These are phyloP conservation scores for Paramuricea clavata DNA, from an alignment of 92 coral and sea anemone species.

Conservation along the genomic window DNA sequence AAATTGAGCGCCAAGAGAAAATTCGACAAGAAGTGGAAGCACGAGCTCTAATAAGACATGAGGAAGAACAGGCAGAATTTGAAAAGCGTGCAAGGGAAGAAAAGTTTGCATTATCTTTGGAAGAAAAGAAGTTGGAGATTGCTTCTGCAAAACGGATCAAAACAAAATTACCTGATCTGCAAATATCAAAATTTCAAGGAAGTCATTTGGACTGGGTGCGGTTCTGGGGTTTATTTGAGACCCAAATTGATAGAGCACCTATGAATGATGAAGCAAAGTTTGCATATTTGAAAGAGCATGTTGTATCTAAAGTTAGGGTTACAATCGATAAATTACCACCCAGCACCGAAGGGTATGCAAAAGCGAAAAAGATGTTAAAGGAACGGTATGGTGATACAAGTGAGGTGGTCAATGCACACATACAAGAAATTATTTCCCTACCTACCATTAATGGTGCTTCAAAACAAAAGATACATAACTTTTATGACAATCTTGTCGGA, in stretches of 20 bases:
- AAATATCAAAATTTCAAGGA: background rate
- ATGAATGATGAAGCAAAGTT: background rate
- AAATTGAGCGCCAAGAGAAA: no score
- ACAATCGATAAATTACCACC: constrained; percentile 6
- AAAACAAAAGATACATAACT: background rate
- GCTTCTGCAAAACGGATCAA: background rate
- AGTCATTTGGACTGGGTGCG: constrained; percentile 1
- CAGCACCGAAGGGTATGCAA: no score
- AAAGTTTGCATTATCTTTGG: background rate
- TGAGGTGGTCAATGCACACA: no score
- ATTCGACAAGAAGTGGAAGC: no score
- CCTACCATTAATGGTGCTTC: background rate
- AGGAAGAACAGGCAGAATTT: no score
- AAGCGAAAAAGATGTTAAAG: no score
- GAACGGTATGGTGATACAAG: no score
- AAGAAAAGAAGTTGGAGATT: background rate
- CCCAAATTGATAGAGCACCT: background rate
- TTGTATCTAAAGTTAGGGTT: background rate
- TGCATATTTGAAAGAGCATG: constrained; percentile 5
- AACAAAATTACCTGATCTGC: background rate
- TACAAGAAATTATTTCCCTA: background rate
- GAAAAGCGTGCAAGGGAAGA: background rate
- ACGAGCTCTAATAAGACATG: no score
- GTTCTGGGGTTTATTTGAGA: background rate
- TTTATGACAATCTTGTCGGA: background rate